A percentile compares a stretch with the other conserved stretches of the same genome.
Conservation (phyloP, 2,888 invertebrate genomes). For the Branchipolynoe longqiensis region DNA sequence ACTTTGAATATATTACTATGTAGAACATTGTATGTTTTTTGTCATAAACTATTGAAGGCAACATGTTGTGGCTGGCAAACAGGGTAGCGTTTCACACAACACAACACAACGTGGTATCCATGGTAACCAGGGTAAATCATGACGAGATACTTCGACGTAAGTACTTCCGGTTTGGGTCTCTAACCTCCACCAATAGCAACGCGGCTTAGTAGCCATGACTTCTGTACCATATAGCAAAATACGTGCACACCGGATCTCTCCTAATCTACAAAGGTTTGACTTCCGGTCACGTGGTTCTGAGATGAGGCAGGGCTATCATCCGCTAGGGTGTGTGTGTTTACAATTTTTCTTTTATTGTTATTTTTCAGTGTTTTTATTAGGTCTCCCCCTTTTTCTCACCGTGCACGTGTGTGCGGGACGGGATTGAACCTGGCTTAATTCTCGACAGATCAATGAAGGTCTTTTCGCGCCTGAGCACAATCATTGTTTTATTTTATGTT, state of each 20-base stretch:
- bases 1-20: slow-evolving; percentile 35
- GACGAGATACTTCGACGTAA: slow-evolving; percentile 9
- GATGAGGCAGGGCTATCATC: too few relatives aligned
- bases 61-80: slow-evolving; percentile 51
- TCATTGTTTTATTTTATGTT: too few relatives aligned
- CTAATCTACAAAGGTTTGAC: too few relatives aligned
- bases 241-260: too few relatives aligned
- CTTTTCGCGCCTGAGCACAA: slow-evolving; percentile 15
- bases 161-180: slow-evolving; percentile 23
- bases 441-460: too few relatives aligned
- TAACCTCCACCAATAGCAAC: slow-evolving; percentile 19
- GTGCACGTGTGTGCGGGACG: too few relatives aligned
- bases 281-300: too few relatives aligned
- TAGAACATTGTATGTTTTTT: slow-evolving; percentile 39
- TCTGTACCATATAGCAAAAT: background rate
- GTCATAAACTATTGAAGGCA: slow-evolving; percentile 38
- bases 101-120: slow-evolving; percentile 41
- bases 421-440: too few relatives aligned
- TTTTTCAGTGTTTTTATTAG: slow-evolving; percentile 2
- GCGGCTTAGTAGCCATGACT: background rate
- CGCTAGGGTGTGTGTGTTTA: slow-evolving; percentile 14
- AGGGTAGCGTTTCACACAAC: slow-evolving; percentile 44
- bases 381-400: too few relatives aligned
- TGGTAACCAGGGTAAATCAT: slow-evolving; percentile 54
- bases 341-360: slow-evolving; percentile 5